These are phyloP conservation scores for Formica selysi DNA, from an alignment of 1,140 invertebrate genomes.

Conservation along the genomic window DNA sequence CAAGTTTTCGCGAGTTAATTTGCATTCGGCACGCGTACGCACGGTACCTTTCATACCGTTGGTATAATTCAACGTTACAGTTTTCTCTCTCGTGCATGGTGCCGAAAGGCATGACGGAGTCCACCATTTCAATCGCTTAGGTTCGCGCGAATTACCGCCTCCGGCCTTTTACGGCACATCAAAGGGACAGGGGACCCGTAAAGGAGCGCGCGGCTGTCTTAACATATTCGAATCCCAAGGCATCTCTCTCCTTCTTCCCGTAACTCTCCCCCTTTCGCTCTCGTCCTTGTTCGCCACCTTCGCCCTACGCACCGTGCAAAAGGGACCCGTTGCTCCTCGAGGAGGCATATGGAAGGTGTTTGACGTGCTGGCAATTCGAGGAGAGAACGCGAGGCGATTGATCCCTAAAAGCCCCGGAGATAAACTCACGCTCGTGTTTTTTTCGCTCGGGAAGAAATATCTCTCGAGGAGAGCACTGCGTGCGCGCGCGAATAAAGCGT, in stretches of 20 bases:
- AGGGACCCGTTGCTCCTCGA: conserved; percentile 54
- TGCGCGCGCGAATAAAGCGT: conserved; percentile 39
- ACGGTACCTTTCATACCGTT: conserved; percentile 4
- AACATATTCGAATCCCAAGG: conserved; percentile 69
- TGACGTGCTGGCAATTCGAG: conserved; percentile 62
- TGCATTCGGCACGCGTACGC: conserved; percentile 19
- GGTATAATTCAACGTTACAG: conserved; percentile 45
- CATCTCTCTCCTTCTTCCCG: conserved; percentile 16
- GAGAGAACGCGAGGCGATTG: conserved; percentile 57
- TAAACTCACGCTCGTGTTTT: conserved; percentile 55
- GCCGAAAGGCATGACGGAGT: conserved; percentile 32
- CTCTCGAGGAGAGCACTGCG: conserved; percentile 2
- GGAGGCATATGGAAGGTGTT: conserved; percentile 63
- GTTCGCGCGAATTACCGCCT: conserved; percentile 75
- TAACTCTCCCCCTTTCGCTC: conserved; percentile 20
- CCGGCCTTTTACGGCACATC: conserved; percentile 67
- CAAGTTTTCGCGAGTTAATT: conserved; percentile 41
- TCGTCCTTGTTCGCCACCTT: conserved; percentile 28
- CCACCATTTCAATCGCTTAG: conserved; percentile 72
- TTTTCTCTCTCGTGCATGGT: conserved; percentile 14
- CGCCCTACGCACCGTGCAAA: conserved; percentile 39
- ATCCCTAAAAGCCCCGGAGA: conserved; percentile 59
- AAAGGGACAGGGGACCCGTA: conserved; percentile 68
- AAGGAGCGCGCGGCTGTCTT: conserved; percentile 64
- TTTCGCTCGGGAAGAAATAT: conserved; percentile 37